A percentile compares a stretch with the other conserved stretches of the same genome.
phyloP scores from a whole-genome alignment of 2,888 invertebrate species.

The Drosophila nigricruria region DNA sequence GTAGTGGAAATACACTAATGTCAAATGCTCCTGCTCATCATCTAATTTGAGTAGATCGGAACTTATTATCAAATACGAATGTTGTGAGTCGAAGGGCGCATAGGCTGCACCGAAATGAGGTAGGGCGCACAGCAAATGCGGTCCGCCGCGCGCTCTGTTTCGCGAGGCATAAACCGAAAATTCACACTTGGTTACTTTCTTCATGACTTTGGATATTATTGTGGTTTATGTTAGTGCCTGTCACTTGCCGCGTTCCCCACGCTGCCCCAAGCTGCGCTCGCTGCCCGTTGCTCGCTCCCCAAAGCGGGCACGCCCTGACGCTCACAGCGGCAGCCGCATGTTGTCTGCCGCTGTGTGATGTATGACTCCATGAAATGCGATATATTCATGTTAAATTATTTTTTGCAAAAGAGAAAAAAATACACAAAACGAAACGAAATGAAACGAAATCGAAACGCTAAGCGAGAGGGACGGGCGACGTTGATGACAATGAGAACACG shows the following conservation, averaged over 20 bases:
- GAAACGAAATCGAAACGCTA: constrained; percentile 26
- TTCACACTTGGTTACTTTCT: constrained; percentile 81
- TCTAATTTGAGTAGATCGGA: no score
- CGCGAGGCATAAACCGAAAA: constrained; percentile 77
- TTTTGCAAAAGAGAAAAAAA: constrained; percentile 24
- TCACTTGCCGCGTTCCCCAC: constrained; percentile 61
- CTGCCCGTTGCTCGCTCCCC: constrained; percentile 6
- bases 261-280: constrained; percentile 2
- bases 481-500: constrained; percentile 6
- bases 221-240: constrained; percentile 78
- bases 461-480: constrained; percentile 9
- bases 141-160: constrained; percentile 43
- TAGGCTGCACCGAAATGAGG: constrained; percentile 3
- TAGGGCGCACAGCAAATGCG: constrained; percentile 40
- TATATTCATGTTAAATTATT: constrained; percentile 80
- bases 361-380: constrained; percentile 80
- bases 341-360: constrained; percentile 67
- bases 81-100: no score
- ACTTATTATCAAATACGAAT: no score
- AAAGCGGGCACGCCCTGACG: constrained; percentile 30
- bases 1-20: no score
- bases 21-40: no score
- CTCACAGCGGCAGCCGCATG: constrained; percentile 33
- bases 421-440: constrained; percentile 15
- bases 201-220: constrained; percentile 80